Base-by-base conservation (phyloP, 2,113 vertebrate genomes). In the Corydoras sp. region DNA sequence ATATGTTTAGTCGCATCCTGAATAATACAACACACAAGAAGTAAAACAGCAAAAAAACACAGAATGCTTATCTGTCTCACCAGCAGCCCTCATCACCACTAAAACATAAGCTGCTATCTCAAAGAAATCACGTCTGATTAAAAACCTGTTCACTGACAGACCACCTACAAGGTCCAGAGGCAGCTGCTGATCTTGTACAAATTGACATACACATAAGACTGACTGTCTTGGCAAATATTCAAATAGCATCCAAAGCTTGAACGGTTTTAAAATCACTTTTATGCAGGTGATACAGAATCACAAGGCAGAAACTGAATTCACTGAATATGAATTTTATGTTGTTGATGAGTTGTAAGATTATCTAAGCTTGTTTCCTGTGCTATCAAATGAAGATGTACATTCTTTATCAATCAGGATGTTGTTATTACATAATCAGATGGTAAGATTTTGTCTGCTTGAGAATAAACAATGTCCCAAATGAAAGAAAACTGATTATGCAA, bases 41-140 rank as follows among this genome's bases (percentile, higher is more conserved):
- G 35, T 24, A 56, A 70, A 58, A 60, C 68, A 71, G 62, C 68
- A 65, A 61, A 72, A 59, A 69, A 58, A 76, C 75, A 76, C 72
- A 68, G 35, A 63, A 48, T 35, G 58, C 53, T 70, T 31, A 61
- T 69, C 54, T 31, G 30, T 66, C 59, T 59, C n/a, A 64, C 18
- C 53, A 64, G 72, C 59, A 64, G 15, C 15, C 60, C 67, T 70
- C 53, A 35, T 30, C 48, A 13, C 54, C n/a, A 55, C 56, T 73
- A 53, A 63, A 48, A 51, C 8, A 58, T 67, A 14, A 60, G 50
- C 62, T 62, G 60, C 67, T 43, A 68, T 78, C 72, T 78, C 48
- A 78, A 78, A 65, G 64, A 69, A 78, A 69, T 75, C 73, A 64
- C 63, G 76, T 78, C 72, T 64, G 61, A 54, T 69, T 71, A 35